phyloP scores from a whole-genome alignment of 2,113 vertebrate genomes.

The Alexandromys fortis region DNA sequence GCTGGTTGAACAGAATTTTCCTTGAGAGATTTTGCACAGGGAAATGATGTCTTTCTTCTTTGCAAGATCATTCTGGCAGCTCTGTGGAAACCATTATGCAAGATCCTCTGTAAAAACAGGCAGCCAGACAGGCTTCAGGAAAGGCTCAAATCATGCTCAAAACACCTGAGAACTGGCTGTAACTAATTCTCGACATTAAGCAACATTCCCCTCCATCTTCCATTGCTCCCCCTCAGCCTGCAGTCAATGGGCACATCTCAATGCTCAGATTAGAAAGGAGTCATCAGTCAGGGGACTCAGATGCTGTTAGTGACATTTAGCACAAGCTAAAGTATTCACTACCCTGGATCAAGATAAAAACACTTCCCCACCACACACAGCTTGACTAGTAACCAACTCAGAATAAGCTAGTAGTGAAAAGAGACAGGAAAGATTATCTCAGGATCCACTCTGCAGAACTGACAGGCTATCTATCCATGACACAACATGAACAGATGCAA shows the following conservation, averaged over 20 bases:
- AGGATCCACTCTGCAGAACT: not conserved
- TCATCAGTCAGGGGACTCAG: not conserved
- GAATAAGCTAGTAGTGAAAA: not conserved
- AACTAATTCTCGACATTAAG: not conserved
- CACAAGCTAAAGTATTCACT: not conserved
- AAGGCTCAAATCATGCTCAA: not conserved
- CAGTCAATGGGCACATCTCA: not conserved
- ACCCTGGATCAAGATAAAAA: not conserved
- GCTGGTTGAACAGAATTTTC: not conserved
- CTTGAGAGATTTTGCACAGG: conserved; percentile 15
- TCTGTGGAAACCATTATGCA: not conserved
- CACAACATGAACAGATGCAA: not conserved
- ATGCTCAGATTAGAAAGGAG: not conserved
- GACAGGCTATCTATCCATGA: not conserved
- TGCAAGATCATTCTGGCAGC: not conserved
- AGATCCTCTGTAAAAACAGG: not conserved
- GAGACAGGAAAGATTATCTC: not conserved
- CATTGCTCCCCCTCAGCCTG: not conserved
- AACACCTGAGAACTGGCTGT: not conserved
- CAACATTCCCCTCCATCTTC: not conserved
- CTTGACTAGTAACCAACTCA: not conserved
- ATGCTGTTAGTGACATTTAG: not conserved
- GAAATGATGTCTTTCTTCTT: conserved; percentile 37
- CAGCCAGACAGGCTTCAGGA: not conserved
- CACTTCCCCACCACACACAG: not conserved